Base-by-base conservation (phyloP, 2,888 invertebrate genomes). In the Coelopa pilipes region DNA sequence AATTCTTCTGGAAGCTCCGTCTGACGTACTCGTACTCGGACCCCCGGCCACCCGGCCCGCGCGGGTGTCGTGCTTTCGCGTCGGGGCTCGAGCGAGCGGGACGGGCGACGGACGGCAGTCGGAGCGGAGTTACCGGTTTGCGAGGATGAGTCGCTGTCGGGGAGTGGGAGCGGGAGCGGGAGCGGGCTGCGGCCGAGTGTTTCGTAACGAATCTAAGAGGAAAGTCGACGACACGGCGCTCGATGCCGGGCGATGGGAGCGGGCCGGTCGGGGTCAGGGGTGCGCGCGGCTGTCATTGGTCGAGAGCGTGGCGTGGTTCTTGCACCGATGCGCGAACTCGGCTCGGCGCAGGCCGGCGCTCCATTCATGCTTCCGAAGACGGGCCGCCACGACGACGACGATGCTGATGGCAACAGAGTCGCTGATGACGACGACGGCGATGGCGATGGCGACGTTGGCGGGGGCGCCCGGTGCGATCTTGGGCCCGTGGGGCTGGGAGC, bases 221-320 rank as follows among this genome's bases (percentile, higher is more conserved):
- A 74, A 68, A 71, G 57, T 49, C 47, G 47, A 47, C 74, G 62
- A 59, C 65, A 49, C 1, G n/a, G 57, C 46, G 55, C 19, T 69
- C 66, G 24, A 65, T 24, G 68, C 71, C 73, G 70, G 66, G 68
- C 67, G 59, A 57, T 47, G 49, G 68, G 24, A 46, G 74, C 34
- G 57, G 69, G 70, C 62, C 50, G 50, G 46, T 69, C 46, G 46
- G 63, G 71, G 74, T 19, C 72, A 68, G 74, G 65, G 70, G 66
- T 47, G 46, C 55, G 74, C 73, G 77, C 69, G 75, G 76, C 75
- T 79, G 73, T 80, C 79, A 82, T 82, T 82, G 82, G 82, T 76
- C 70, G 74, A 77, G 76, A 74, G 66, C 70, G 79, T 82, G 82
- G 82, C 82, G 81, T 82, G 82, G 79, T 82, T 76, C 73, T 69